phyloP scores from a whole-genome alignment of 2,797 vertebrate genomes.

The Gallinago nigripennis region DNA sequence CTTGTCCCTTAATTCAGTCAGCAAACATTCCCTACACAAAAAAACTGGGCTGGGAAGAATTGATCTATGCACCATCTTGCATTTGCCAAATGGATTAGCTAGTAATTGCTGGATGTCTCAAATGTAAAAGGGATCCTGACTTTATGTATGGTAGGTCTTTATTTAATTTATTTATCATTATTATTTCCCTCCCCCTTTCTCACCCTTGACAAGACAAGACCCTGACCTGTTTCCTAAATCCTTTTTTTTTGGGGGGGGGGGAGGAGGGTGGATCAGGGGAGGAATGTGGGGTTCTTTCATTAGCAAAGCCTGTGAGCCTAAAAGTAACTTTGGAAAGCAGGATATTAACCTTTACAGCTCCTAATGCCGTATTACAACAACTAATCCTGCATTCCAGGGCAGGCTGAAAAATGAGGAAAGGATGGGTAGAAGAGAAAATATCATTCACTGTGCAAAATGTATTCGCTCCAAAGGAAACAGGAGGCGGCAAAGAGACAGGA shows the following conservation, averaged over 20 bases:
- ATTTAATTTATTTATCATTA: constrained; percentile 43
- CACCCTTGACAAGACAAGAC: not conserved
- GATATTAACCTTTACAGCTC: constrained; percentile 39
- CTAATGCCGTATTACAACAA: not conserved
- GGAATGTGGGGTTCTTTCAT: not conserved
- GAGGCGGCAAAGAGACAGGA: not conserved
- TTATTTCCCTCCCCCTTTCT: constrained; percentile 36
- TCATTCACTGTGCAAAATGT: not conserved
- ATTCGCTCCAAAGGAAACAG: not conserved
- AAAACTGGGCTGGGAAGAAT: constrained; percentile 36
- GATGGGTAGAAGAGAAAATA: not conserved
- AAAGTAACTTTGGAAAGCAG: constrained; percentile 37
- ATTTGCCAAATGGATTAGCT: constrained; percentile 71
- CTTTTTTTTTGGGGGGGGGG: not conserved
- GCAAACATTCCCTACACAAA: constrained; percentile 54
- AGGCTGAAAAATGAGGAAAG: not conserved
- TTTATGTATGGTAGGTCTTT: not conserved
- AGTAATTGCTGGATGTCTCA: constrained; percentile 36
- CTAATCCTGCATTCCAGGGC: constrained; percentile 55
- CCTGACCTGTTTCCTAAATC: constrained; percentile 34
- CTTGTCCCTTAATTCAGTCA: constrained; percentile 45
- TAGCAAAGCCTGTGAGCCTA: not conserved
- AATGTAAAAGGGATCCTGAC: constrained; percentile 14
- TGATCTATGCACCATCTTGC: constrained; percentile 27
- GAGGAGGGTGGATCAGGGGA: not conserved